These are phyloP conservation scores for Sphaerodactylus townsendi DNA, from an alignment of 2,113 vertebrate species.

Conservation along the genomic window DNA sequence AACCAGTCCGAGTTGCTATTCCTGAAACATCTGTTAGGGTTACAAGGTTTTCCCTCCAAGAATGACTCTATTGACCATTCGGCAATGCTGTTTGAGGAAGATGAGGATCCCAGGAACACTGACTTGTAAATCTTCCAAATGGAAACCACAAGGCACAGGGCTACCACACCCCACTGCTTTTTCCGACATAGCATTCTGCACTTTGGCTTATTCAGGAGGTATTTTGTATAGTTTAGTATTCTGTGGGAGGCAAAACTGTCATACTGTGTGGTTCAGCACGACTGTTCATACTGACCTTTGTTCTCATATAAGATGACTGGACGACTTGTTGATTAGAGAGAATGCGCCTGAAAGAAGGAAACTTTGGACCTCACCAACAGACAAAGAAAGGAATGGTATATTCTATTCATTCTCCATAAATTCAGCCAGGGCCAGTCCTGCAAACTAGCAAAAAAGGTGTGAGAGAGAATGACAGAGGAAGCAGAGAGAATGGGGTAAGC, in stretches of 20 bases:
- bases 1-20: slow-evolving; percentile 69
- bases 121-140: slow-evolving; percentile 44
- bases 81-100: rapidly evolving
- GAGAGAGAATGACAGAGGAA: not conserved
- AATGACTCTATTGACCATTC: not conserved
- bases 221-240: not conserved
- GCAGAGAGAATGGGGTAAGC: too few species aligned
- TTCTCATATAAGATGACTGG: not conserved
- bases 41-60: slow-evolving; percentile 4
- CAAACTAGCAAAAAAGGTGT: not conserved
- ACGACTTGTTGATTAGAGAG: not conserved
- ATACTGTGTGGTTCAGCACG: not conserved
- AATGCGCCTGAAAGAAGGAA: not conserved
- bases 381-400: not conserved
- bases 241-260: not conserved
- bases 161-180: not conserved
- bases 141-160: slow-evolving; percentile 30
- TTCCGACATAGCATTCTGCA: slow-evolving; percentile 26
- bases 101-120: not conserved
- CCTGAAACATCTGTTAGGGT: slow-evolving; percentile 51
- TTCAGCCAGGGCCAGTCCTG: not conserved
- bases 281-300: too few species aligned
- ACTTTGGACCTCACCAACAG: not conserved
- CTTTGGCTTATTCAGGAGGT: not conserved
- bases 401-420: not conserved